Conservation (phyloP, 2,113 vertebrate species). For the Coregonus clupeaformis region DNA sequence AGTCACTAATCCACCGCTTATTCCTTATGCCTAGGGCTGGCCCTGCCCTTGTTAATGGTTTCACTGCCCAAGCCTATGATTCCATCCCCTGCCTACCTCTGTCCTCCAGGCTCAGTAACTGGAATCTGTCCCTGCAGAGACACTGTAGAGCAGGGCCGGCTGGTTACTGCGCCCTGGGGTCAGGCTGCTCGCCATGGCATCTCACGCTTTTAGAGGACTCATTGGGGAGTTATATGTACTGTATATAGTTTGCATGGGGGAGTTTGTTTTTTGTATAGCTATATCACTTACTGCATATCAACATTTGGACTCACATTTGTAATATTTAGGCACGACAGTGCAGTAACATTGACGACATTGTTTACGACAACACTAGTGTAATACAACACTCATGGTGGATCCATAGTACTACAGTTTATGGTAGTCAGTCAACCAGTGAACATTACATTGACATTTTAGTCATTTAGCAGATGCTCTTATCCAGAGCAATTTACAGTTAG, state of each 20-base stretch:
- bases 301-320: not conserved
- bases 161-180: constrained; percentile 69
- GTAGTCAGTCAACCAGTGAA: no score
- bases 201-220: not conserved
- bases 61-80: not conserved
- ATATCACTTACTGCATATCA: no score
- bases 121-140: constrained; percentile 74
- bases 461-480: no score
- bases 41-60: not conserved
- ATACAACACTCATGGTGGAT: no score
- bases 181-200: constrained; percentile 32
- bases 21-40: no score
- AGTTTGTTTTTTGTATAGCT: not conserved
- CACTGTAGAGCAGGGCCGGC: constrained; percentile 63
- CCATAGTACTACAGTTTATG: no score
- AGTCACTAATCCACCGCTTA: no score
- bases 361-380: no score
- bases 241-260: not conserved
- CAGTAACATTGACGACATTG: no score
- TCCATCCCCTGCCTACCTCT: constrained; percentile 14
- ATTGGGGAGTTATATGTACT: not conserved
- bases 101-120: constrained; percentile 71
- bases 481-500: no score
- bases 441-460: no score
- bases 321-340: not conserved